phyloP scores from a whole-genome alignment of 2,113 vertebrate species.

The Promerops cafer region DNA sequence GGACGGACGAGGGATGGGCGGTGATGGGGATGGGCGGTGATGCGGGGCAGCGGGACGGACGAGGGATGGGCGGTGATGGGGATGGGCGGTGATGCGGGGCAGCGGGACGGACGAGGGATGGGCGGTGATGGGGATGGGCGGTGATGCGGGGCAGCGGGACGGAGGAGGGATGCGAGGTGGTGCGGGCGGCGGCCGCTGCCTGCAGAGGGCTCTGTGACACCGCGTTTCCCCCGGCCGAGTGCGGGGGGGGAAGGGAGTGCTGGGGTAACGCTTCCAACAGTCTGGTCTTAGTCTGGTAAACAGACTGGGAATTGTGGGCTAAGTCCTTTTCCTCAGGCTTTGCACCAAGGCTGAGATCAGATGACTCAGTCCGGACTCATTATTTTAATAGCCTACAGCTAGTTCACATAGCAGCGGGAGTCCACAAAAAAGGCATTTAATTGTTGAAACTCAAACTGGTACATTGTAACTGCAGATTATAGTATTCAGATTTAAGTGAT shows the following conservation, averaged over 20 bases:
- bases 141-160: neutral
- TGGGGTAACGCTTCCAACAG: slow-evolving; percentile 47
- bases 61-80: accelerated
- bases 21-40: neutral
- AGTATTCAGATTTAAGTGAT: slow-evolving; percentile 68
- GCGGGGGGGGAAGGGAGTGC: slow-evolving; percentile 48
- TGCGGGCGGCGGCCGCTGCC: neutral
- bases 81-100: neutral
- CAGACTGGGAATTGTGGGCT: slow-evolving; percentile 77
- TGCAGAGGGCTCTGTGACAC: slow-evolving; percentile 78
- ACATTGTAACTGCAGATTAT: slow-evolving; percentile 68
- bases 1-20: neutral
- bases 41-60: neutral
- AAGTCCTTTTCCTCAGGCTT: slow-evolving; percentile 68
- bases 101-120: neutral
- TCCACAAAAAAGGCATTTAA: slow-evolving; percentile 76
- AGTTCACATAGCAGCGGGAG: slow-evolving; percentile 76
- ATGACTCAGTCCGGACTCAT: slow-evolving; percentile 76
- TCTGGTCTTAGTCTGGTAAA: slow-evolving; percentile 72
- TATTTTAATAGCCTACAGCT: slow-evolving; percentile 80
- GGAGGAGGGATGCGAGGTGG: accelerated
- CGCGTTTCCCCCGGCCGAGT: neutral
- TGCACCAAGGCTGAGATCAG: slow-evolving; percentile 74
- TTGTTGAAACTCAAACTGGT: slow-evolving; percentile 73
- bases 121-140: neutral